Evolutionary conservation across 2,797 vertebrate genomes (phyloP), one percentile per base, ranked within the genome.

Genomic region (Sebastes hopkinsi): DNA sequence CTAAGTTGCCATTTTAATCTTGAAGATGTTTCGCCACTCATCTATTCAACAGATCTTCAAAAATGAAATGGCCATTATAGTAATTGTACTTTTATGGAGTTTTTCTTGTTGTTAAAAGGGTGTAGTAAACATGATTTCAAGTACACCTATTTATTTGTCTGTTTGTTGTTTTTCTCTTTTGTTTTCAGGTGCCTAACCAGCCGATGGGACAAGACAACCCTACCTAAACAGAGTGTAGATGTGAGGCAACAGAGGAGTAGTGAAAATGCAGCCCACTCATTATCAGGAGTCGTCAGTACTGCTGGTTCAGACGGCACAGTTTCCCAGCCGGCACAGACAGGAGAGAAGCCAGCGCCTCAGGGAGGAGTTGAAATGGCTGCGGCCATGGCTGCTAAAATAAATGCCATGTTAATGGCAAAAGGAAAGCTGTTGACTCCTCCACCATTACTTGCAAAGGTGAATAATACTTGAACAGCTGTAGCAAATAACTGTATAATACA

Each of bases 371-470:
- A 96, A 85, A 93, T 96, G 93, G 96, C 96, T 42, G 93, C 95
- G 1, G 96, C 96, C 3, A 96, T 96, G 94, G 96, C 96, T 50
- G 96, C 96, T 46, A 96, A 96, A 84, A 96, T 97, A 73, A 97
- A 96, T 50, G 95, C 95, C 38, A 96, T 97, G 96, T 79, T 97
- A 34, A 95, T 97, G 95, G 96, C 96, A n/a, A 96, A 96, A 89
- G 96, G 96, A 68, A 97, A 96, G 81, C 91, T 97, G 5, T 88
- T 96, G 85, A 94, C 94, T 22, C 95, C 95, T 50, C 95, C 94
- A n/a, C 95, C 96, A 0, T 90, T 96, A 87, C 94, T 94, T 38
- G 89, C 94, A 84, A 96, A 96, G 95, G 96, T 96, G 29, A 13
- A 14, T 5, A 23, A 60, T 4, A 23, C 81, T 55, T 16, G 8